Base-by-base conservation (phyloP, 2,113 vertebrate genomes). In the Anoura caudifer region DNA sequence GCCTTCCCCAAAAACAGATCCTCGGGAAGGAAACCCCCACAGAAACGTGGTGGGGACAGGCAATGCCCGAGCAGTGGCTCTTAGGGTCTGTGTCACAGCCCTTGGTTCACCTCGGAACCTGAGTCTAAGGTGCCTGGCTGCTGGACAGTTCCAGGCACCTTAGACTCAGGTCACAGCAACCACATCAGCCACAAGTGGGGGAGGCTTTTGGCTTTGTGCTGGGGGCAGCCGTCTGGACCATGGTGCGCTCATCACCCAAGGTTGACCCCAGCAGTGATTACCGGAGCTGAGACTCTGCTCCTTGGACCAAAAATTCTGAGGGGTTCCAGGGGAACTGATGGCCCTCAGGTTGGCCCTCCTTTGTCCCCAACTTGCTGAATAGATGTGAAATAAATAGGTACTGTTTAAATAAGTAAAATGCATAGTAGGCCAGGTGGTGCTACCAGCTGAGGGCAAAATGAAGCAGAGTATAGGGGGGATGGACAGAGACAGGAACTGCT, bases 11-110 rank as follows among this genome's bases (percentile, higher is more conserved):
- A 45, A 65, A 17, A 19, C 22, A n/a, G 15, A 7, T 16, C 50
- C 81, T 47, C 45, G 9, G 59, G 43, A n/a, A 75, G 65, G 43
- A 56, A 4, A 19, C 15, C 1, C 8, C 54, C 41, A 1, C 0
- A 5, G 94, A n/a, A 15, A 13, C 0, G 1, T 22, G 1, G 0
- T 15, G 33, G 2, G 17, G 28, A 16, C 24, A 0, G 4, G 22
- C n/a, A 36, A 17, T 24, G 12, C 20, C 26, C 3, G 38, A 33
- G 4, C 0, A 47, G 50, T 7, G 70, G 65, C 16, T 17, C 43
- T 2, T 12, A 5, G 4, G 16, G 14, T 26, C 41, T 1, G 5
- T 12, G 67, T 33, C 33, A 14, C 16, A 10, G 5, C n/a, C 45
- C 26, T 20, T 4, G 14, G 12, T 24, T 33, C 20, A 8, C 9